Evolutionary conservation across 2,888 invertebrate genomes (phyloP).

Genomic region (Eupithecia abbreviata): DNA sequence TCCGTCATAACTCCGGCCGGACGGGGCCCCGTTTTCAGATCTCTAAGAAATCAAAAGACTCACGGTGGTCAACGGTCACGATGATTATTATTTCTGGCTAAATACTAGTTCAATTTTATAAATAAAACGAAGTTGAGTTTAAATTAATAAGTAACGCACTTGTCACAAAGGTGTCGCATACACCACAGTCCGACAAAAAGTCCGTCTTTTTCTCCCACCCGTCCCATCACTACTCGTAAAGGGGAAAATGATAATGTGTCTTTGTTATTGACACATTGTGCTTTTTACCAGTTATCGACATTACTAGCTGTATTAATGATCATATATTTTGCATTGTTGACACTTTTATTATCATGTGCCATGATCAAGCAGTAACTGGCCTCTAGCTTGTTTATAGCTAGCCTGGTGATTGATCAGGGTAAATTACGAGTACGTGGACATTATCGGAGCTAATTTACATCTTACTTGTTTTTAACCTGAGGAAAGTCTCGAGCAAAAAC

Average conservation of each 20-base stretch:
- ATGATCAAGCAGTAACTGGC: constrained; percentile 1
- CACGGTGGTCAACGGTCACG: too few relatives aligned
- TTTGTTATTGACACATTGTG: constrained; percentile 47
- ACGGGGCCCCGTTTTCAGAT: too few relatives aligned
- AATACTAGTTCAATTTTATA: too few relatives aligned
- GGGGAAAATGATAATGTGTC: constrained; percentile 47
- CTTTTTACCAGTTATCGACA: constrained; percentile 45
- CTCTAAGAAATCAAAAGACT: too few relatives aligned
- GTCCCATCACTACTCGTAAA: constrained; percentile 26
- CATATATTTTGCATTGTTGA: constrained; percentile 32
- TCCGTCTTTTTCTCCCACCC: constrained; percentile 2
- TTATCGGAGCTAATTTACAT: not conserved
- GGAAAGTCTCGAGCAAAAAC: not conserved
- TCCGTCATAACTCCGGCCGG: too few relatives aligned
- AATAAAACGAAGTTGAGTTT: not conserved
- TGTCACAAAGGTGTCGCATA: not conserved
- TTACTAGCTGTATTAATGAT: constrained; percentile 30
- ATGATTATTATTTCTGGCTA: too few relatives aligned
- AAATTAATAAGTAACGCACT: not conserved
- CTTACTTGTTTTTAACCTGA: not conserved
- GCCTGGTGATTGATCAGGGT: not conserved
- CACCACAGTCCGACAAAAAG: not conserved
- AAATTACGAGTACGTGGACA: not conserved
- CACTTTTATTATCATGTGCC: constrained; percentile 31
- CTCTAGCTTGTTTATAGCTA: not conserved